Evolutionary conservation across 1,140 invertebrate genomes (phyloP).

Genomic region (Plectrocnemia conspersa): DNA sequence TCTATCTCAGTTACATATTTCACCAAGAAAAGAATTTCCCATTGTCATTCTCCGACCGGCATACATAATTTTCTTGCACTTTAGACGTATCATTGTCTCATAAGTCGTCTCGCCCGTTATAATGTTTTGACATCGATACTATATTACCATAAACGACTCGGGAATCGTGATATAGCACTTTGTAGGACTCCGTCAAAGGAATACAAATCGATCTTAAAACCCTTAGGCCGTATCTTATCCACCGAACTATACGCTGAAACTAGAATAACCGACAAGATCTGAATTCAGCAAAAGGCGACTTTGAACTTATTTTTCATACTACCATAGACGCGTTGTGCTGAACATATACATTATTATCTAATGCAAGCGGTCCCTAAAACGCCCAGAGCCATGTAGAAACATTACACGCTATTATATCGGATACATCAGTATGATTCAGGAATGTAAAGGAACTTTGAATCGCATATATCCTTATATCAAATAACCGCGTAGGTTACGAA

Average conservation of each 20-base stretch:
- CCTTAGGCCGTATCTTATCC: neutral
- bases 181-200: neutral
- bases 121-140: neutral
- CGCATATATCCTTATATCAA: conserved; percentile 8
- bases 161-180: too few relatives aligned
- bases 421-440: conserved; percentile 10
- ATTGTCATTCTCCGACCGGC: too few relatives aligned
- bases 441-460: conserved; percentile 12
- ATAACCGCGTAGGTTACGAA: conserved; percentile 12
- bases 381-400: neutral
- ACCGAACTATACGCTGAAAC: too few relatives aligned
- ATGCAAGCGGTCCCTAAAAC: too few relatives aligned
- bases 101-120: neutral
- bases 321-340: too few relatives aligned
- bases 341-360: too few relatives aligned
- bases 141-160: neutral
- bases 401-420: conserved; percentile 7
- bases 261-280: too few relatives aligned
- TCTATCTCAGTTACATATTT: too few relatives aligned
- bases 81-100: too few relatives aligned
- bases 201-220: conserved; percentile 1
- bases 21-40: too few relatives aligned
- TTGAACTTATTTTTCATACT: too few relatives aligned
- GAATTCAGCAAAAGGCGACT: too few relatives aligned
- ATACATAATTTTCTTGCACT: neutral